phyloP scores from a whole-genome alignment of 1,140 invertebrate genomes.

The Lasioglossum baleicum region DNA sequence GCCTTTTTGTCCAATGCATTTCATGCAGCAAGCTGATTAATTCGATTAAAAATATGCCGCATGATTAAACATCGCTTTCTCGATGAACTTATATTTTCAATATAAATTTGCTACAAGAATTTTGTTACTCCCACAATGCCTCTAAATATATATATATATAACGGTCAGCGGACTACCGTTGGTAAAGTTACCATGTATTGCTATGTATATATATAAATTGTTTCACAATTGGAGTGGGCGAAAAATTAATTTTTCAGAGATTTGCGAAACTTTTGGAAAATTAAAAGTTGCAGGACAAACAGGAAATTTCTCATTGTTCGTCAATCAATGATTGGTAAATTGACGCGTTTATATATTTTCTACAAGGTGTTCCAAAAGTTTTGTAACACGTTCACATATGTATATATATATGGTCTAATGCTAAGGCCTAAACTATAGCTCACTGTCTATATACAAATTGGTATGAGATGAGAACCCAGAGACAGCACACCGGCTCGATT shows the following conservation, averaged over 20 bases:
- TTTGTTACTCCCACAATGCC: too few species aligned
- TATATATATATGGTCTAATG: too few species aligned
- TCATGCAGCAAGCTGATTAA: neutral
- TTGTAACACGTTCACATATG: neutral
- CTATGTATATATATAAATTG: neutral
- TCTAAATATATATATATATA: neutral
- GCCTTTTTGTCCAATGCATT: conserved; percentile 1
- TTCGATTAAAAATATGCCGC: neutral
- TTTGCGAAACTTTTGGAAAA: neutral
- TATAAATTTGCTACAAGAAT: neutral
- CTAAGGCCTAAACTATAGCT: too few species aligned
- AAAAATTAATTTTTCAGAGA: neutral
- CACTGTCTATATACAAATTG: too few species aligned
- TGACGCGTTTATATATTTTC: neutral
- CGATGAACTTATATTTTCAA: neutral
- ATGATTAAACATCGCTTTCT: neutral
- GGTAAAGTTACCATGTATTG: too few species aligned
- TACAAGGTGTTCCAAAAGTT: neutral
- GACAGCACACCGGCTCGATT: too few species aligned
- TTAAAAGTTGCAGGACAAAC: neutral
- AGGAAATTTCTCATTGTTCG: neutral
- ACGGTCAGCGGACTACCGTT: neutral
- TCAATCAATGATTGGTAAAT: conserved; percentile 9
- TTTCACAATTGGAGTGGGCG: neutral
- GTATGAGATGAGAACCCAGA: too few species aligned